Base-by-base conservation (phyloP, 2,797 vertebrate species). In the Coilia nasus region DNA sequence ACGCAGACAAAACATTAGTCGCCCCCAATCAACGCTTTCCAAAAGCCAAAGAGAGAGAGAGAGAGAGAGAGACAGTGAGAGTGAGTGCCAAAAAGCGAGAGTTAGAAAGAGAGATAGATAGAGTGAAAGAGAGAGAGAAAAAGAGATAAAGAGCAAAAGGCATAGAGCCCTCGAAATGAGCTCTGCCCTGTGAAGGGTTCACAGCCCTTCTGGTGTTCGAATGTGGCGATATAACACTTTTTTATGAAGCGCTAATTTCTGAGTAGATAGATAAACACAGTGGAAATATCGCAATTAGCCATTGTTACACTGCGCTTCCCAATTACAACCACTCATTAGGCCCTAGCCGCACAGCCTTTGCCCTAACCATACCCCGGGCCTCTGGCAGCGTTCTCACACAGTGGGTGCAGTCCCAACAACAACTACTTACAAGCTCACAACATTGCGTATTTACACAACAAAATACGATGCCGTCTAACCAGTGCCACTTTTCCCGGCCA, bases 1-100 rank as follows among this genome's bases (percentile, higher is more conserved):
- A 87, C 25, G 6, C 57, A 59, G 84, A 56, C 85, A 88, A 88
- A 83, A 88, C 71, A 82, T 41, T 0, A 31, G 71, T 90, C 84
- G 81, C 14, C 75, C 78, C 71, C 41, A 78, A 78, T 78, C 71
- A 78, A 78, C 71, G 31, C 71, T 78, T 78, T 78, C 71, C 71
- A 78, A 78, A 78, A 41, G 19, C 71, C 71, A 78, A 44, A 44
- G 71, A 41, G 57, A 59, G 57, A 59, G 57, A 59, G 57, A 59
- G 56, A 41, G 17, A 41, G 15, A 41, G 31, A 41, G 67, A 75
- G 67, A 41, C 12, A 41, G 35, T 35, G 71, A 78, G 35, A 78
- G 35, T 35, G 71, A 78, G 35, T 15, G 35, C 31, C 17, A 21
- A 12, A 78, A 11, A 41, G 31, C 12, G 62, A 67, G 23, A 67